phyloP scores from a whole-genome alignment of 2,888 invertebrate species.

The Athalia circularis region DNA sequence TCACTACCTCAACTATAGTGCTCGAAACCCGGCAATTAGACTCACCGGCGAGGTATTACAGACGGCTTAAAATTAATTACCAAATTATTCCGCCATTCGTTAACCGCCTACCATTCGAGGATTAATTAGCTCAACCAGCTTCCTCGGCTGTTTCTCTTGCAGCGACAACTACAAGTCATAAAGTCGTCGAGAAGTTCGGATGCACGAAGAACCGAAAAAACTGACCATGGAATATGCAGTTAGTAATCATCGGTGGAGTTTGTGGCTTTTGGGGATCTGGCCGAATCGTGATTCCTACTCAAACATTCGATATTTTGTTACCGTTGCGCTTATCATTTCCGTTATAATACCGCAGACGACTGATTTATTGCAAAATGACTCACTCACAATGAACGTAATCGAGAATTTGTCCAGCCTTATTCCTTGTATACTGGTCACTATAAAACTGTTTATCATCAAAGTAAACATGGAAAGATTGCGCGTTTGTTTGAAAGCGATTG shows the following conservation, averaged over 20 bases:
- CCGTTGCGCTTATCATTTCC: slow-evolving; percentile 11
- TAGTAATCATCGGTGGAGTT: slow-evolving; percentile 36
- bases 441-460: slow-evolving; percentile 29
- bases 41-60: neutral
- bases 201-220: neutral
- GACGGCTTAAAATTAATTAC: slow-evolving; percentile 33
- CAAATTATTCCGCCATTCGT: slow-evolving; percentile 36
- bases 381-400: neutral
- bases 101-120: slow-evolving; percentile 16
- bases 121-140: slow-evolving; percentile 28
- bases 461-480: slow-evolving; percentile 11
- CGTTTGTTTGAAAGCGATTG: slow-evolving; percentile 14
- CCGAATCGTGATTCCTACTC: slow-evolving; percentile 43
- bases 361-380: slow-evolving; percentile 13
- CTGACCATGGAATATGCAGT: slow-evolving; percentile 38
- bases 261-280: slow-evolving; percentile 46
- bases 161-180: neutral
- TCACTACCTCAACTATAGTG: slow-evolving; percentile 9
- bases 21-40: slow-evolving; percentile 39
- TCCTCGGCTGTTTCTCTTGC: neutral
- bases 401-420: slow-evolving; percentile 27
- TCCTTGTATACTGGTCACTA: slow-evolving; percentile 7
- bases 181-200: neutral
- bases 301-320: slow-evolving; percentile 8
- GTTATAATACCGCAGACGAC: slow-evolving; percentile 30